Evolutionary conservation across 2,888 invertebrate species (phyloP), one percentile per base, ranked within the genome.

Genomic region (Halictus quadricinctus): DNA sequence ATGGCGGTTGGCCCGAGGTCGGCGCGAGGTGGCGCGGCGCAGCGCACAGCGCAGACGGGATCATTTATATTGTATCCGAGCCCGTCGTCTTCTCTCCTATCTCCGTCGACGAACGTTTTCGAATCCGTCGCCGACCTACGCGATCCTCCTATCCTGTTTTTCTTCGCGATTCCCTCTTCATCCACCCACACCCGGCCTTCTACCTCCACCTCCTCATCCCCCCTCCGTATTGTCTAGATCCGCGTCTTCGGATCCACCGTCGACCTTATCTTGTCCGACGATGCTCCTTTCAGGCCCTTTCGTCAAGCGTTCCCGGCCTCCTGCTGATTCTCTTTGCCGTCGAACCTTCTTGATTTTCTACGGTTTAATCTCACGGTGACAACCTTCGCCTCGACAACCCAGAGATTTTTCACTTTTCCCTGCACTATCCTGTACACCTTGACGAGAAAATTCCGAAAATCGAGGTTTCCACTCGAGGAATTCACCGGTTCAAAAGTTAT

Each of bases 61-160:
- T 93, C 93, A 93, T 94, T 93, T 93, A 93, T 93, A 93, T 94
- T 93, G 93, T 92, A 93, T 92, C 91, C 91, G 86, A 90, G 88
- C 66, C 88, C 90, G 88, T 87, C 90, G 90, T 87, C 79, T 85
- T 79, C 86, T 83, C 86, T 83, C 85, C 78, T 83, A 82, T 85
- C 83, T 86, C 73, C 77, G 60, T 69, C 86, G 79, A 73, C 80
- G 66, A 80, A 76, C 72, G 74, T 80, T 78, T 86, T 70, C 83
- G 46, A 81, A 72, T 41, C 58, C 50, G 15, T 25, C 15, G 0
- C 64, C 29, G 29, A 50, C 10, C n/a, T n/a, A 54, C 73, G 29
- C 76, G 18, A 54, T 21, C 25, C 46, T 73, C 58, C 58, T 60
- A 60, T 46, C 36, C 29, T 73, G 29, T 70, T 58, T 46, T 70